Base-by-base conservation (phyloP, 2,113 vertebrate species). In the Calonectris borealis region DNA sequence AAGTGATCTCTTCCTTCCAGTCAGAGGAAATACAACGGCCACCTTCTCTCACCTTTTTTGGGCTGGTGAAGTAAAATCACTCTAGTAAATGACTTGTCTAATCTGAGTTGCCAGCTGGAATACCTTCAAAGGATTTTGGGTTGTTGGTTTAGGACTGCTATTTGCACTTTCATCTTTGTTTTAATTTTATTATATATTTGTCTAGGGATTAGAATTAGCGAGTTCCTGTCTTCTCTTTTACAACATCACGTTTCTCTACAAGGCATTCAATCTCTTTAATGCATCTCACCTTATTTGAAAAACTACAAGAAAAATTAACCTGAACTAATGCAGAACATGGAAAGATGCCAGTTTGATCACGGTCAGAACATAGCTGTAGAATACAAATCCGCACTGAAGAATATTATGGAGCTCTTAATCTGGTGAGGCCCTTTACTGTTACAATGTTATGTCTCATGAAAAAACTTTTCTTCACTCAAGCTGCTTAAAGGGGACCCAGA, bases 101-200 rank as follows among this genome's bases (percentile, higher is more conserved):
- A 85, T 82, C 44, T 17, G 61, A 92, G 27, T 21, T 94, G 88
- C 80, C 73, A 79, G 40, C 73, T 95, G 89, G 90, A 95, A 95
- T 32, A 71, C 38, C 64, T 93, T 94, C 79, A 91, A 46, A 96
- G 78, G 62, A 22, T 77, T 66, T 70, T 4, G 71, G 46, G 46
- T 55, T 85, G 65, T 91, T 93, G 70, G 38, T 89, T 94, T 89
- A 84, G 64, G 54, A 26, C 31, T 79, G 51, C 46, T 75, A 52
- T 93, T 94, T 90, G 69, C 32, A 73, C 84, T 96, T 94, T 92
- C 44, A 64, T 92, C 83, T 93, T 90, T 64, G 51, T 86, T 97
- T 94, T 88, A 88, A 88, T 93, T 65, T 58, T 66, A 42, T 86
- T 91, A 88, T n/a, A 7, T 86, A n/a, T 93, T 89, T 96, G 80